Percentiles rank a stretch among this genome's conserved stretches.
These are phyloP conservation scores for Lipophrys pholis DNA, from an alignment of 2,113 vertebrate genomes.

Conservation along the genomic window DNA sequence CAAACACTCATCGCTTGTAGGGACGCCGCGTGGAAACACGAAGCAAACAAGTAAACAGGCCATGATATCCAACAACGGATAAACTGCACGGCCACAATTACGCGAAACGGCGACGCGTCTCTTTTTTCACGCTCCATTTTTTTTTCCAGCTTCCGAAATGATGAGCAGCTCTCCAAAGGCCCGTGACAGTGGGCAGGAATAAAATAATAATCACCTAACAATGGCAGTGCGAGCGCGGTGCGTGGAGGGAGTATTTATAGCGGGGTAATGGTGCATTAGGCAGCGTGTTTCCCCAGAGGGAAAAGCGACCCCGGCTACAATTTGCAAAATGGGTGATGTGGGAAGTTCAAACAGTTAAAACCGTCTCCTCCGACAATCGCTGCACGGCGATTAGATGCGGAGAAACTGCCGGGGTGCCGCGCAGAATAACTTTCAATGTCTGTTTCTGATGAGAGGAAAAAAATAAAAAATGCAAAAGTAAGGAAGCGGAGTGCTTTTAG, in stretches of 20 bases:
- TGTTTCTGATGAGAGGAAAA: conserved; percentile 7
- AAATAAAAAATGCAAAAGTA: background rate
- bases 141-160: background rate
- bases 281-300: conserved; percentile 42
- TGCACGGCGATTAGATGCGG: conserved; percentile 45
- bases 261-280: conserved; percentile 60
- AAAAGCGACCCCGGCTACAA: conserved; percentile 31
- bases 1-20: background rate
- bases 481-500: conserved; percentile 51
- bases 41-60: conserved; percentile 18
- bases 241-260: conserved; percentile 63
- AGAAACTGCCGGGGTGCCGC: conserved; percentile 29
- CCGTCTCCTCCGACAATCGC: conserved; percentile 36
- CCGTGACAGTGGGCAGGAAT: conserved; percentile 33
- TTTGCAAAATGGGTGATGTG: conserved; percentile 56
- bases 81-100: background rate
- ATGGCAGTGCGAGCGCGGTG: conserved; percentile 32
- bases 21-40: background rate
- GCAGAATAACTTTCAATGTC: conserved; percentile 35
- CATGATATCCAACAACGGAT: conserved; percentile 27
- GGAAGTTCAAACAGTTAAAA: conserved; percentile 36
- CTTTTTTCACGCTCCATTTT: background rate
- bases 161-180: conserved; percentile 3
- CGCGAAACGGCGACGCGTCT: background rate
- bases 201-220: conserved; percentile 59